phyloP scores from a whole-genome alignment of 2,113 vertebrate species.

The rat (Rattus norvegicus) region DNA sequence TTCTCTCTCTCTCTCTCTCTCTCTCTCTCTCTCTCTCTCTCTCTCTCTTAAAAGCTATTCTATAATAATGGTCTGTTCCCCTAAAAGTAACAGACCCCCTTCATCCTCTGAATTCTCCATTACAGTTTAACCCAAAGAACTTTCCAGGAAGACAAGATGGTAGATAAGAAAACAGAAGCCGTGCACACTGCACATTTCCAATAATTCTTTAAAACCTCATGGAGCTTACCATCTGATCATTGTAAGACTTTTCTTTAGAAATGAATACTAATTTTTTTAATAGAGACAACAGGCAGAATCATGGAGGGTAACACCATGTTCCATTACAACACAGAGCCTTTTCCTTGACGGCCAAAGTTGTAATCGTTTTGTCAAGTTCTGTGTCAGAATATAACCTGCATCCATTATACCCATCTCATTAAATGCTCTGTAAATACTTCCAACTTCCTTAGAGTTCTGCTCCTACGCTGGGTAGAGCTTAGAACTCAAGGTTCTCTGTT shows the following conservation, averaged over 20 bases:
- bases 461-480: neutral
- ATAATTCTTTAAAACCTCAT: conserved; percentile 55
- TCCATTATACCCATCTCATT: neutral
- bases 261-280: conserved; percentile 23
- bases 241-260: conserved; percentile 59
- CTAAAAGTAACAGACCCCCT: neutral
- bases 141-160: conserved; percentile 20
- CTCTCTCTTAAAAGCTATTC: neutral
- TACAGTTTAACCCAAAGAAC: conserved; percentile 52
- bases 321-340: conserved; percentile 37
- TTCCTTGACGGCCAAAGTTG: conserved; percentile 41
- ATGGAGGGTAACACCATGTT: conserved; percentile 10
- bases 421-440: neutral
- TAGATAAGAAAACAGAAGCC: neutral
- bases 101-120: conserved; percentile 26
- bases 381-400: conserved; percentile 29
- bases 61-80: conserved; percentile 29
- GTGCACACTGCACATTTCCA: neutral
- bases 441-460: neutral
- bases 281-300: conserved; percentile 32
- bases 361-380: conserved; percentile 48
- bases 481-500: neutral
- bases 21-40: neutral
- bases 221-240: conserved; percentile 55
- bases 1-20: neutral